These are phyloP conservation scores for Eufriesea mexicana DNA, from an alignment of 1,140 invertebrate species.

Conservation along the genomic window DNA sequence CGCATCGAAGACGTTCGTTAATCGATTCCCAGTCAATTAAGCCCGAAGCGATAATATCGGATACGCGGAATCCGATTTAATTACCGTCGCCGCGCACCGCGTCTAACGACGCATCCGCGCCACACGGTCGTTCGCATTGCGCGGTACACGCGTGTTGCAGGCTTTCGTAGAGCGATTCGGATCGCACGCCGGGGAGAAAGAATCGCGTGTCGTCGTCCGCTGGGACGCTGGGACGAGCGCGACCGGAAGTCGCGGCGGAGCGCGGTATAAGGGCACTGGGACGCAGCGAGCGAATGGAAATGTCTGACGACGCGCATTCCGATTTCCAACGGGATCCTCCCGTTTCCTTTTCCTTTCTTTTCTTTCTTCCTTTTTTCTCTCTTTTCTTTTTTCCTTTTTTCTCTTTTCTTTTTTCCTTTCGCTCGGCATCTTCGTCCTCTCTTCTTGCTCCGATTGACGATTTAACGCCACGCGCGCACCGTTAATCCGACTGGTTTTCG, in stretches of 20 bases:
- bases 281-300: slow-evolving; percentile 53
- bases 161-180: slow-evolving; percentile 56
- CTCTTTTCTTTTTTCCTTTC: too few relatives aligned
- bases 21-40: slow-evolving; percentile 25
- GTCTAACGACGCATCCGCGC: neutral
- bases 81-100: neutral
- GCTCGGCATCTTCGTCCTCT: too few relatives aligned
- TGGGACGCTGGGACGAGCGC: slow-evolving; percentile 72
- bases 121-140: too few relatives aligned
- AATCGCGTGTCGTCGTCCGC: slow-evolving; percentile 76
- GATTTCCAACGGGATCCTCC: slow-evolving; percentile 17
- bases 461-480: too few relatives aligned
- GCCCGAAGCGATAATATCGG: neutral
- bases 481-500: too few relatives aligned
- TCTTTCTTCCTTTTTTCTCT: neutral
- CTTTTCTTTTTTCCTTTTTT: too few relatives aligned
- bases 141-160: too few relatives aligned
- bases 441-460: too few relatives aligned
- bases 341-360: neutral
- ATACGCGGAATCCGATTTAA: slow-evolving; percentile 32
- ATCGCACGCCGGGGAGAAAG: slow-evolving; percentile 66
- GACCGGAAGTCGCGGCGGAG: slow-evolving; percentile 52
- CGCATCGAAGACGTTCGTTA: neutral
- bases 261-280: slow-evolving; percentile 57
- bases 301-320: slow-evolving; percentile 19